Base-by-base conservation (phyloP, 2,888 invertebrate genomes). In the Marasmarcha lunaedactyla region DNA sequence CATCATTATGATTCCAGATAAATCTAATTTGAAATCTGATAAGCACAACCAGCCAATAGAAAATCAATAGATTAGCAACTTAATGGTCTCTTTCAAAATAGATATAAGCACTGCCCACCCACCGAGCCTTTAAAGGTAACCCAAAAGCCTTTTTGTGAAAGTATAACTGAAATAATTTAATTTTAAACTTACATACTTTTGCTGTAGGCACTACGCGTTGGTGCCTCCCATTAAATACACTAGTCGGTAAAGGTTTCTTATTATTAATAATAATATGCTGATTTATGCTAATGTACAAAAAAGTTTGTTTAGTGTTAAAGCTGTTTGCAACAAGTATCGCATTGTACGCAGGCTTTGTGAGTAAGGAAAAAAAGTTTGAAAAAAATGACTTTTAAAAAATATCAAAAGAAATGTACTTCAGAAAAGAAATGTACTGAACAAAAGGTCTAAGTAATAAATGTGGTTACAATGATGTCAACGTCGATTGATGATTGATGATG, bases 101-200 rank as follows among this genome's bases (percentile, higher is more conserved):
- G 30, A 7, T 30, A 4, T n/a, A 30, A 30, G 3, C 10, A 30
- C 20, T 30, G 11, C 9, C 30, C 30, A 30, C 30, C 30, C 30
- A 30, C 30, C 4, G 30, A 30, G 30, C 11, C 11, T 11, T 30
- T 5, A 20, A 20, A 20, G 30, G 11, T 30, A 30, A 30, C 30
- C 30, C 30, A 30, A 30, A 30, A 30, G 9, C 30, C 20, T 20
- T 30, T 30, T 30, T 30, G 30, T 30, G 30, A 41, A 41, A 41
- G 43, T 38, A 43, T 38, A 43, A 43, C 38, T 43, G 43, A 39
- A 41, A 43, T 43, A 41, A 41, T 43, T 41, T 41, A 41, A 43
- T 43, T 43, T 41, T 41, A 38, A 38, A 41, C 43, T 38, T 41
- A 43, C 38, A 41, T 38, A 43, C 43, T 43, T 41, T 41, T 43